These are phyloP conservation scores for Porites cylindrica DNA, from an alignment of 92 coral and sea anemone species.

Conservation along the genomic window DNA sequence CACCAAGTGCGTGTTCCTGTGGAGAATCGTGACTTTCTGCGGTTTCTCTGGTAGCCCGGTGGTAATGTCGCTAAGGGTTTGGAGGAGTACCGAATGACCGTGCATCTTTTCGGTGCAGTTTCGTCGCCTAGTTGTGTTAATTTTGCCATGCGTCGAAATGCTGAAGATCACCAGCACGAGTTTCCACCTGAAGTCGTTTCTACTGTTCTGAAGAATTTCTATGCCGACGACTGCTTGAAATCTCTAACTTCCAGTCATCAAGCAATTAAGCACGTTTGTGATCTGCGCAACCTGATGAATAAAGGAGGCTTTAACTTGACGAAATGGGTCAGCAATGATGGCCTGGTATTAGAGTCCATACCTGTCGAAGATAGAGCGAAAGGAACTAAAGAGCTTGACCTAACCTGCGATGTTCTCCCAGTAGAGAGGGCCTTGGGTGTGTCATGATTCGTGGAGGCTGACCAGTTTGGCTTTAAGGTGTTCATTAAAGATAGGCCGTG, in stretches of 20 bases:
- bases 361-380: constrained; percentile 46
- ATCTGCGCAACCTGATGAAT: constrained; percentile 3
- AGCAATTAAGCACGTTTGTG: constrained; percentile 41
- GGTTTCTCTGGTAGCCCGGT: constrained; percentile 49
- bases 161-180: neutral
- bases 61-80: constrained; percentile 45
- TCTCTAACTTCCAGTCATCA: constrained; percentile 36
- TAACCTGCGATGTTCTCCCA: constrained; percentile 26
- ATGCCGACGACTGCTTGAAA: constrained; percentile 62
- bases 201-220: constrained; percentile 31
- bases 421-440: constrained; percentile 58
- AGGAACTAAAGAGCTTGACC: constrained; percentile 52
- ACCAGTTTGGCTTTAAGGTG: neutral
- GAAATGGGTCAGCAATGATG: neutral
- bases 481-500: too few species aligned
- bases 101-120: neutral
- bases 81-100: constrained; percentile 57
- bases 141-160: constrained; percentile 27
- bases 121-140: constrained; percentile 62
- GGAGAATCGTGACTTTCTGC: constrained; percentile 49
- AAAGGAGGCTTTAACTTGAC: too few species aligned
- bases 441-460: constrained; percentile 55
- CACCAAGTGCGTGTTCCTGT: constrained; percentile 52
- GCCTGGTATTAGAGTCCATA: constrained; percentile 55
- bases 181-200: too few species aligned